phyloP scores from a whole-genome alignment of 2,113 vertebrate genomes.

The Chascanopsetta lugubris region DNA sequence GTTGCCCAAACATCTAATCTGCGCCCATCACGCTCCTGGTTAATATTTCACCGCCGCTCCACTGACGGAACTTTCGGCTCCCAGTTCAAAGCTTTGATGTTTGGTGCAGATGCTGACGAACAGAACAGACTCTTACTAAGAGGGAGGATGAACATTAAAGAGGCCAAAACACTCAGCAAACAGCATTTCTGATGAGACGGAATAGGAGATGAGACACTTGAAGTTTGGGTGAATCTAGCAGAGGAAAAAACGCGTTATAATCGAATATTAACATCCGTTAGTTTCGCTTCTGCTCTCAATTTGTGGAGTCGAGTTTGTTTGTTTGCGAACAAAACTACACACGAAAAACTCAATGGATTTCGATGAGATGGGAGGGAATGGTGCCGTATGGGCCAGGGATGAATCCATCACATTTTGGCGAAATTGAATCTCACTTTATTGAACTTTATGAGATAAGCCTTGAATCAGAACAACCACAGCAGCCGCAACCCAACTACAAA shows the following conservation, averaged over 20 bases:
- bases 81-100: slow-evolving; percentile 57
- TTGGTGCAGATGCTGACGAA: slow-evolving; percentile 37
- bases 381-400: too few species aligned
- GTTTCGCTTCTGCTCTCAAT: too few species aligned
- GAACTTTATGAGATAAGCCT: too few species aligned
- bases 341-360: too few species aligned
- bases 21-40: slow-evolving; percentile 12
- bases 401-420: too few species aligned
- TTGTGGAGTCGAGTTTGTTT: too few species aligned
- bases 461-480: too few species aligned
- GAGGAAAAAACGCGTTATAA: not conserved
- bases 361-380: too few species aligned
- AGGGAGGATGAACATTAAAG: slow-evolving; percentile 11
- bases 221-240: slow-evolving; percentile 3
- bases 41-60: slow-evolving; percentile 62
- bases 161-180: slow-evolving; percentile 43
- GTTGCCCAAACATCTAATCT: slow-evolving; percentile 26
- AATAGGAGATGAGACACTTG: slow-evolving; percentile 30
- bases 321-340: too few species aligned
- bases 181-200: slow-evolving; percentile 59
- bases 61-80: slow-evolving; percentile 29
- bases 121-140: slow-evolving; percentile 36
- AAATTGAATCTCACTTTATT: too few species aligned
- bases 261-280: not conserved
- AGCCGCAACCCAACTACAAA: too few species aligned